Percentiles rank a stretch among this genome's conserved stretches.
phyloP scores from a whole-genome alignment of 2,797 vertebrate species.

The Bufotes viridis region DNA sequence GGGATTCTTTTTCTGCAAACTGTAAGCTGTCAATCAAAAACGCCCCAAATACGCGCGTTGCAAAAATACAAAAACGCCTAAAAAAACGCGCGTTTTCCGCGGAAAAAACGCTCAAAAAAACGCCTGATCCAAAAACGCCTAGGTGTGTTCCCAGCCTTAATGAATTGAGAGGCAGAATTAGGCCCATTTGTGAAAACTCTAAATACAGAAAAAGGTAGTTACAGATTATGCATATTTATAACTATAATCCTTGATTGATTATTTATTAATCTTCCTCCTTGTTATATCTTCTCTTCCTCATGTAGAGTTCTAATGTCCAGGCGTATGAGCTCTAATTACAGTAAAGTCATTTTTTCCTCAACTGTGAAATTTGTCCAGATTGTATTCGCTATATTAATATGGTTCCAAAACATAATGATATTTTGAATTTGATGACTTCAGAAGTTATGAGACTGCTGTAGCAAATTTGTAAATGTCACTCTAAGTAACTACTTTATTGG shows the following conservation, averaged over 20 bases:
- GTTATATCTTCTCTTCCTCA: background rate
- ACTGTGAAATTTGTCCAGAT: background rate
- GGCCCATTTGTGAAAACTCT: background rate
- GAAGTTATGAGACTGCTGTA: background rate
- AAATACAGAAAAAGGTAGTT: background rate
- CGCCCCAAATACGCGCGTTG: no score
- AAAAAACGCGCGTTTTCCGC: no score
- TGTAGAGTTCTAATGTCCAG: slow-evolving; percentile 3
- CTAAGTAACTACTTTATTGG: background rate
- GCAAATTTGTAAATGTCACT: background rate
- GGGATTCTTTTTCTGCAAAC: no score
- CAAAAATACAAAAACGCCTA: no score
- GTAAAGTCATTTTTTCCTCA: background rate
- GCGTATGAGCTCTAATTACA: background rate
- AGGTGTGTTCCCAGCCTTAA: no score
- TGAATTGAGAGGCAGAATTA: background rate
- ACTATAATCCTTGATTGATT: background rate
- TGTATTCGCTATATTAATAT: background rate
- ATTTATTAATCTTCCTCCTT: background rate
- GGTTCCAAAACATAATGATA: background rate
- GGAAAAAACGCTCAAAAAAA: no score
- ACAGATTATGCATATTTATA: background rate
- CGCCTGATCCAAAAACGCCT: no score
- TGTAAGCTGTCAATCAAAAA: no score
- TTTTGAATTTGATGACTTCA: background rate